These are phyloP conservation scores for Mesoclemmys tuberculata DNA, from an alignment of 2,113 vertebrate genomes.

Conservation along the genomic window DNA sequence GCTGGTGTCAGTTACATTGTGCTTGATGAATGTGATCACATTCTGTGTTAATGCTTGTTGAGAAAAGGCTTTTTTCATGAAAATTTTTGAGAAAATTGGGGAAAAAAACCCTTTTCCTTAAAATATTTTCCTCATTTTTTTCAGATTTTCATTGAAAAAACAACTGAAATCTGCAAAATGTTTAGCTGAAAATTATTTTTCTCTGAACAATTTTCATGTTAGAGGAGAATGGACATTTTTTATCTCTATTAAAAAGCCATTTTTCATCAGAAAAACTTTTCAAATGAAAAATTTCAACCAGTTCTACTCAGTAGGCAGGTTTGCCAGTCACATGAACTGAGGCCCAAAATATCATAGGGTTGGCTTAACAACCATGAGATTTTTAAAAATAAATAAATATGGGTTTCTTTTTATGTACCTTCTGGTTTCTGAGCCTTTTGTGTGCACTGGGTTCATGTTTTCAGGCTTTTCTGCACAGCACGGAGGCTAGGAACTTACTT, in stretches of 20 bases:
- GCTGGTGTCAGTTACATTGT: conserved; percentile 47
- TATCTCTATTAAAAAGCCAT: neutral
- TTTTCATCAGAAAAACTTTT: conserved; percentile 1
- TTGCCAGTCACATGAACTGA: conserved; percentile 3
- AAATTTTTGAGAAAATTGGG: conserved; percentile 2
- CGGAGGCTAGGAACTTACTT: too few species aligned
- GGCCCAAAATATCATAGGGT: neutral
- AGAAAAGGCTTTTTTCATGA: neutral
- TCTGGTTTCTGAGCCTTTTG: too few species aligned
- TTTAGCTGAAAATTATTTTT: neutral
- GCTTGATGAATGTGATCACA: conserved; percentile 57
- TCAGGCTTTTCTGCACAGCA: too few species aligned
- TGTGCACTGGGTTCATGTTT: too few species aligned
- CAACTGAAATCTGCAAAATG: neutral
- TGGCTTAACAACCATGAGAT: neutral
- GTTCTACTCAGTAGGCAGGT: neutral
- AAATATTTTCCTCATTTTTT: neutral
- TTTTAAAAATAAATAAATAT: conserved; percentile 8
- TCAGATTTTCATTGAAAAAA: neutral
- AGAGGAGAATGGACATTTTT: neutral
- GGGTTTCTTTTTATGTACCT: neutral
- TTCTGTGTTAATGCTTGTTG: conserved; percentile 3
- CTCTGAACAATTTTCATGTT: neutral
- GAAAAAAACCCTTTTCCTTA: neutral
- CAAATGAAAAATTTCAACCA: neutral